These are phyloP conservation scores for Sepioteuthis lessoniana DNA, from an alignment of 2,888 invertebrate species.

Conservation along the genomic window DNA sequence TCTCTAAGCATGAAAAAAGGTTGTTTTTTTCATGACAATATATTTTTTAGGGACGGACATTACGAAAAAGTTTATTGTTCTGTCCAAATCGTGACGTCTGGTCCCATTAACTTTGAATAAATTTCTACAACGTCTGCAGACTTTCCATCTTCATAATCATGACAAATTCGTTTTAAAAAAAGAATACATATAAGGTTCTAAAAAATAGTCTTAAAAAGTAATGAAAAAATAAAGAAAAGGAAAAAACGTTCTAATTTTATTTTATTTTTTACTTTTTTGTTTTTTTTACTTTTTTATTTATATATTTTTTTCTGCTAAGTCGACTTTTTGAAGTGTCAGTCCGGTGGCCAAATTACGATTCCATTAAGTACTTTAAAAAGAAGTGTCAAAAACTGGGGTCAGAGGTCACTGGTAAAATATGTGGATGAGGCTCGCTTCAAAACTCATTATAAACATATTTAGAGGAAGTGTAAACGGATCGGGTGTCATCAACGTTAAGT, in stretches of 20 bases:
- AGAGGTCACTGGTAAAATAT: background rate
- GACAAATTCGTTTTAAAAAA: background rate
- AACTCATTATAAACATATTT: background rate
- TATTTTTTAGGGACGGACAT: no score
- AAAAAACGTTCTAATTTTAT: background rate
- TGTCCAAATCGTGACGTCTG: background rate
- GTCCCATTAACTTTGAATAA: background rate
- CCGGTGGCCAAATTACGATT: background rate
- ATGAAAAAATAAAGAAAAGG: background rate
- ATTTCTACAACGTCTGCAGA: background rate
- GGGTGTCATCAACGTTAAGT: background rate
- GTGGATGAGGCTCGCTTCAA: background rate
- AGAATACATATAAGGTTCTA: background rate
- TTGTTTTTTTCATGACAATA: no score
- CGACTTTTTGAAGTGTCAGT: background rate
- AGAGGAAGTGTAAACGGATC: background rate
- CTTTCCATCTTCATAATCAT: background rate
- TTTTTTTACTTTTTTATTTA: background rate
- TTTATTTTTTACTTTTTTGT: background rate
- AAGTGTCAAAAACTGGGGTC: background rate
- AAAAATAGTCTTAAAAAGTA: background rate
- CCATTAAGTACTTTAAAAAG: conserved; percentile 6
- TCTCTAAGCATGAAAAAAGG: no score
- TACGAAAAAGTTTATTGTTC: no score
- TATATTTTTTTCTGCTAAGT: no score